A percentile compares a stretch with the other conserved stretches of the same genome.
phyloP scores from a whole-genome alignment of 2,797 vertebrate genomes.

The Octomys mimax region DNA sequence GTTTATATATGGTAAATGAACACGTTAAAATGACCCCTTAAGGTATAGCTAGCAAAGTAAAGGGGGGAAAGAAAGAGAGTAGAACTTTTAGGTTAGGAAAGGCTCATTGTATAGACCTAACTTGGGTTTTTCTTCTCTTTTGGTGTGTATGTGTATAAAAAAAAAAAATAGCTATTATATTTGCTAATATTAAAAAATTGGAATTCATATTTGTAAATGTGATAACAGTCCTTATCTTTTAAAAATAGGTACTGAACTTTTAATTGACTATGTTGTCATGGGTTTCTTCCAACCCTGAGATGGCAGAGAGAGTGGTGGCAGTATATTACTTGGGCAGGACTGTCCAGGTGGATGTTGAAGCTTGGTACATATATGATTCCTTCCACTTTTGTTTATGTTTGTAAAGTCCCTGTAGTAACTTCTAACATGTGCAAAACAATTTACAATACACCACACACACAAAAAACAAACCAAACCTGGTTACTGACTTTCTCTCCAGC shows the following conservation, averaged over 20 bases:
- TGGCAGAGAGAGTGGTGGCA: background rate
- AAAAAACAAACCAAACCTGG: background rate
- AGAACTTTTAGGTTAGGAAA: background rate
- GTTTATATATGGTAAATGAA: background rate
- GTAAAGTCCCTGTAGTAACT: constrained; percentile 17
- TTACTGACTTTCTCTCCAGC: background rate
- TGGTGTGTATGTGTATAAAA: background rate
- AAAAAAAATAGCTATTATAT: background rate
- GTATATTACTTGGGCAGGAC: background rate
- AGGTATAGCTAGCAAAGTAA: background rate
- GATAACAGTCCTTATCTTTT: constrained; percentile 36
- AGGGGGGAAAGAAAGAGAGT: background rate
- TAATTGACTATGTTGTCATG: background rate
- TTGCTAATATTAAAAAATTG: constrained; percentile 10
- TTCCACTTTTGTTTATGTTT: constrained; percentile 36
- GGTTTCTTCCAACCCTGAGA: background rate
- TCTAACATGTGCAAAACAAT: constrained; percentile 29
- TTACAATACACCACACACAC: background rate
- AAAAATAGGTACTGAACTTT: constrained; percentile 2
- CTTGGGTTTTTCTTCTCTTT: background rate
- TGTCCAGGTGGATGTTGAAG: background rate
- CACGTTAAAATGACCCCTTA: background rate
- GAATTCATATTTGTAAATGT: constrained; percentile 34
- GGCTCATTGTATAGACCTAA: background rate
- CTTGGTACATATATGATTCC: background rate